These are phyloP conservation scores for Cheiracanthium punctorium DNA, from an alignment of 2,888 invertebrate genomes.

Conservation along the genomic window DNA sequence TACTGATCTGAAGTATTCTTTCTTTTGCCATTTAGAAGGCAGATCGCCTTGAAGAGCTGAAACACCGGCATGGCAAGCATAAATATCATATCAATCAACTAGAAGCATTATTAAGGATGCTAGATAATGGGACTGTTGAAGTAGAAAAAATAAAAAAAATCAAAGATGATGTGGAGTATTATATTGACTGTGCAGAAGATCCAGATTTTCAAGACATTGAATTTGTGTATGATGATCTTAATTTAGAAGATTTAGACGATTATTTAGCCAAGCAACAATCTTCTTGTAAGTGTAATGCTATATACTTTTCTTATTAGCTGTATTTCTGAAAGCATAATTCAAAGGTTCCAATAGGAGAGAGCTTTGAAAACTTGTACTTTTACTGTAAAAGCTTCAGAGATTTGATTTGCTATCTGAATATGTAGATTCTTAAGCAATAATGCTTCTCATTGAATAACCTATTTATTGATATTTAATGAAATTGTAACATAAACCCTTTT, in stretches of 20 bases:
- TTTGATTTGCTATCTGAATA: no score
- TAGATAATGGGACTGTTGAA: constrained; percentile 98
- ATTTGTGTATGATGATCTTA: constrained; percentile 97
- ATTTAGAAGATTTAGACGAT: constrained; percentile 81
- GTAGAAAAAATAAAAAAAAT: constrained; percentile 95
- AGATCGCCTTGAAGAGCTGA: constrained; percentile 95
- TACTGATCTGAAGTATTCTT: neutral
- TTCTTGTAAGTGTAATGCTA: constrained; percentile 25
- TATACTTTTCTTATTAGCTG: no score
- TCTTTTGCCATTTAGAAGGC: constrained; percentile 81
- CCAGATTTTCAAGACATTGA: constrained; percentile 97
- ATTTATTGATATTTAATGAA: no score
- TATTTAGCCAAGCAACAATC: constrained; percentile 66
- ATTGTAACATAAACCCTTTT: no score
- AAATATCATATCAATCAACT: constrained; percentile 97
- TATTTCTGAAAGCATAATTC: no score
- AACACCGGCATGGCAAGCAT: constrained; percentile 92
- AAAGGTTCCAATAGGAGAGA: no score
- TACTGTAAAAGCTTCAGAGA: no score
- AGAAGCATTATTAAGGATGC: constrained; percentile 94
- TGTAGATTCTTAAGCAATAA: no score
- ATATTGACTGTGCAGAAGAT: constrained; percentile 95
- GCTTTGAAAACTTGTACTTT: no score
- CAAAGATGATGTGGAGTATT: constrained; percentile 98
- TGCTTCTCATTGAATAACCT: no score